Conservation (phyloP, 2,888 invertebrate genomes). For the Crossocerus cetratus region DNA sequence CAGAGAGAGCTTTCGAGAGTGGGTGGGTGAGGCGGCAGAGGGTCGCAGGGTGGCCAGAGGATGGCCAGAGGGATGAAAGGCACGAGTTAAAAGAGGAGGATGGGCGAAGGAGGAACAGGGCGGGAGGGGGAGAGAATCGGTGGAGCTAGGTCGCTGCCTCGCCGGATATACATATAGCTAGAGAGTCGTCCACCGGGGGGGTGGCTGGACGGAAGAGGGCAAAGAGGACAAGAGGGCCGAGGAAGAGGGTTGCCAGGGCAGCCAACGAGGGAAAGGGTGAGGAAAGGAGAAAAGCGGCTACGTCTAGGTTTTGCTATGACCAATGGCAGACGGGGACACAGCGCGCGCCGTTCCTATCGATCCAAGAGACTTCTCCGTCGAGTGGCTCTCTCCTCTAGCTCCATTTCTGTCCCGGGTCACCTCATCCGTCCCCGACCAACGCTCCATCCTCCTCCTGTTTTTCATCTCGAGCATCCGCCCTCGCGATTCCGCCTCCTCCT, state of each 20-base stretch:
- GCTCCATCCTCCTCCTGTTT: constrained; percentile 60
- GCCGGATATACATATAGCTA: constrained; percentile 34
- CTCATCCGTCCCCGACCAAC: constrained; percentile 67
- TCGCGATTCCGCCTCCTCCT: constrained; percentile 15
- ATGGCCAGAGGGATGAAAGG: constrained; percentile 28
- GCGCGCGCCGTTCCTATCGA: constrained; percentile 73
- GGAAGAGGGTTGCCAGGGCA: constrained; percentile 26
- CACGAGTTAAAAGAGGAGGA: constrained; percentile 26
- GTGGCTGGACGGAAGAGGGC: constrained; percentile 50
- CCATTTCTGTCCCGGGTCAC: constrained; percentile 65
- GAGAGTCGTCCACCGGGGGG: constrained; percentile 28
- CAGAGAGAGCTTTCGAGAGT: constrained; percentile 14
- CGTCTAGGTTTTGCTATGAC: constrained; percentile 74
- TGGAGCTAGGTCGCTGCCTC: constrained; percentile 44
- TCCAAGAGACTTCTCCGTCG: constrained; percentile 63
- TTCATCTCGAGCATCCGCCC: constrained; percentile 19
- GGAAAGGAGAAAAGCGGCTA: constrained; percentile 67
- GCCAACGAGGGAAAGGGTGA: constrained; percentile 30
- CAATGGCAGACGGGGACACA: constrained; percentile 75
- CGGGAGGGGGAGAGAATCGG: constrained; percentile 25
- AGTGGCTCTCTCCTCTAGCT: constrained; percentile 47
- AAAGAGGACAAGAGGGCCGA: constrained; percentile 35
- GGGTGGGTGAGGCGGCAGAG: constrained; percentile 19
- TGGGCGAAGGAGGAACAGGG: constrained; percentile 26
- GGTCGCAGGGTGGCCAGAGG: constrained; percentile 27